These are phyloP conservation scores for Cerastoderma edule DNA, from an alignment of 2,888 invertebrate genomes.

Conservation along the genomic window DNA sequence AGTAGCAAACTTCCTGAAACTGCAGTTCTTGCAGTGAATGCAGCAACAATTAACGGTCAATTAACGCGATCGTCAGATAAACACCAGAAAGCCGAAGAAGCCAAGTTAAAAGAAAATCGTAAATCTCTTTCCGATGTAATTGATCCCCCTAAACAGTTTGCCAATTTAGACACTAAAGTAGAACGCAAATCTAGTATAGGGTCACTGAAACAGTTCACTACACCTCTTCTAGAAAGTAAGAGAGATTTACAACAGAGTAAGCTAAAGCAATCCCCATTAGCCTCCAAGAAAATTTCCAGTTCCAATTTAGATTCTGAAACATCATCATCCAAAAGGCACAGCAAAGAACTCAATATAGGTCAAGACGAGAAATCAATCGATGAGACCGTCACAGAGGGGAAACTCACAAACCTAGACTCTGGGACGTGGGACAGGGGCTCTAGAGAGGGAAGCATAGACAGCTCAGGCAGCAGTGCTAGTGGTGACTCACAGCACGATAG, in stretches of 20 bases:
- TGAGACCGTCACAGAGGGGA: conserved; percentile 41
- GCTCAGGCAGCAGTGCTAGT: conserved; percentile 68
- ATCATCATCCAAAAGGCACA: conserved; percentile 4
- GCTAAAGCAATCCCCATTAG: conserved; percentile 33
- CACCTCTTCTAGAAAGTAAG: conserved; percentile 56
- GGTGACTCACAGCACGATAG: conserved; percentile 72
- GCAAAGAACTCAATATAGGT: conserved; percentile 32
- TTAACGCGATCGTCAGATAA: conserved; percentile 20
- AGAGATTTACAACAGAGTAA: conserved; percentile 41
- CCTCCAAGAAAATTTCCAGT: conserved; percentile 44
- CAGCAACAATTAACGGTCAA: conserved; percentile 60
- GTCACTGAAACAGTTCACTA: conserved; percentile 57
- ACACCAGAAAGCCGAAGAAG: conserved; percentile 7
- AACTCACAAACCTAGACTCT: conserved; percentile 48
- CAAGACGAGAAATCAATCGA: conserved; percentile 38
- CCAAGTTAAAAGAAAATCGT: not conserved
- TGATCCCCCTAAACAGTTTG: conserved; percentile 58
- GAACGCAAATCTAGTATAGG: conserved; percentile 58
- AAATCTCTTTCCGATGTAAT: conserved; percentile 37
- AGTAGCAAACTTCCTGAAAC: conserved; percentile 70
- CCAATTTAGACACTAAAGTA: conserved; percentile 56
- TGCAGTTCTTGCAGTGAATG: conserved; percentile 57
- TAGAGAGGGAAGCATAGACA: conserved; percentile 64
- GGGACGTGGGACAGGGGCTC: conserved; percentile 24
- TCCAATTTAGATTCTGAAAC: conserved; percentile 48